Conservation (phyloP, 2,888 invertebrate species). For the Erebia ligea region DNA sequence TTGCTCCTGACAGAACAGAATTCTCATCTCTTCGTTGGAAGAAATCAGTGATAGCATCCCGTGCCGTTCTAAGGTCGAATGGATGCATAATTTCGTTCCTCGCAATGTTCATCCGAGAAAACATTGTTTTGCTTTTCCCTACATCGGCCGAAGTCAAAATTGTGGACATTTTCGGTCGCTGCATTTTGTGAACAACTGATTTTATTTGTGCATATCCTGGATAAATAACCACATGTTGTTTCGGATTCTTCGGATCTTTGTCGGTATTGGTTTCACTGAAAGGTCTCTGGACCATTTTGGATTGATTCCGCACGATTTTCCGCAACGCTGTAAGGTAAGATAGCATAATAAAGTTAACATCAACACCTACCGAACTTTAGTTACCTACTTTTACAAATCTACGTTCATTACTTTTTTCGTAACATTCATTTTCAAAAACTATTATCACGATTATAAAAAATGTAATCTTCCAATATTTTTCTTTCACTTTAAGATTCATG, state of each 20-base stretch:
- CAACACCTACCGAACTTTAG: background rate
- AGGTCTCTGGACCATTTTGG: slow-evolving; percentile 73
- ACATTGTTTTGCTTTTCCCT: slow-evolving; percentile 49
- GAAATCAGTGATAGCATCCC: slow-evolving; percentile 49
- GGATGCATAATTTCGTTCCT: slow-evolving; percentile 43
- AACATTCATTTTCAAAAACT: slow-evolving; percentile 45
- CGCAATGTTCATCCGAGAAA: slow-evolving; percentile 49
- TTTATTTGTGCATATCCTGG: slow-evolving; percentile 55
- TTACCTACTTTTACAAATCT: background rate
- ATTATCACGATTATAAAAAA: slow-evolving; percentile 43
- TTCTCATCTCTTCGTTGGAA: slow-evolving; percentile 37
- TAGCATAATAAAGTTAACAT: background rate
- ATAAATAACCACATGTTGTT: slow-evolving; percentile 47
- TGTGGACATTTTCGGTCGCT: slow-evolving; percentile 59
- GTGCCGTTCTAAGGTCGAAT: slow-evolving; percentile 53
- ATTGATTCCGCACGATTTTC: slow-evolving; percentile 71
- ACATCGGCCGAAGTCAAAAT: slow-evolving; percentile 56
- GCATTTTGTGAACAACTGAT: slow-evolving; percentile 53
- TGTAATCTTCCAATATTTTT: slow-evolving; percentile 21
- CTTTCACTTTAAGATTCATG: slow-evolving; percentile 26
- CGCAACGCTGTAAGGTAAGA: slow-evolving; percentile 62
- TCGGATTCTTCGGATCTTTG: slow-evolving; percentile 37
- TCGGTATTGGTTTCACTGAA: slow-evolving; percentile 55
- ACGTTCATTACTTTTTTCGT: slow-evolving; percentile 64
- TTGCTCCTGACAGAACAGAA: background rate